Base-by-base conservation (phyloP, 2,888 invertebrate species). In the Mythimna loreyi region DNA sequence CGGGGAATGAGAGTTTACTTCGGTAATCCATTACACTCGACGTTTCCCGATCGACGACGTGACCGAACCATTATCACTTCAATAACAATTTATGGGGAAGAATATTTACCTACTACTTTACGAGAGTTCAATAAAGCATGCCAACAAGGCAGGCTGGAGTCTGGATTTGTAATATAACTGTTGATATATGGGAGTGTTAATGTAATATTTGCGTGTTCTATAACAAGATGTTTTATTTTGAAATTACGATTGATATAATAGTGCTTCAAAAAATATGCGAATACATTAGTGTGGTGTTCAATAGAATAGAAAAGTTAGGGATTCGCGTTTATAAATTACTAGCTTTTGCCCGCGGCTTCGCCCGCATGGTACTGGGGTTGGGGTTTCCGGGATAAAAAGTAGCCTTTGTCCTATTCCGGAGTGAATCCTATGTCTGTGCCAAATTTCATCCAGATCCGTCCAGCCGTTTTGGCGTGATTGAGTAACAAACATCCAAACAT, bases 61-160 rank as follows among this genome's bases (percentile, higher is more conserved):
- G 71, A 72, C 63, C 63, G 68, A 70, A 77, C 82, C 80, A 84
- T 75, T 78, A 70, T 69, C 76, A 63, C 81, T 74, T 45, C 47
- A 43, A 40, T 65, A 55, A 65, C 21, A 49, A 74, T 71, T 70
- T 77, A 77, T 70, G 21, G 23, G 13, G 7, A 25, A 50, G 45
- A 43, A 69, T 75, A 67, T 74, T 40, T 57, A 7, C 23, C 33
- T 21, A 33, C 55, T 45, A 9, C 49, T 55, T 50, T 78, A 30
- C 36, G 30, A 43, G 5, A 13, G 8, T 72, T 47, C 23, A 53
- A 11, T 30, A 47, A 6, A n/a, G 2, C n/a, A 40, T 5, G 40
- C 11, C 11, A 23, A 23, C 8, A 1, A 23, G 11, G 2, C 33
- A 28, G 8, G 23, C 21, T 2, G 8, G 3, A 19, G 8, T 21